Percentiles rank a stretch among this genome's conserved stretches.
phyloP scores from a whole-genome alignment of 92 coral and sea anemone species.

The Phenganax subtilis region DNA sequence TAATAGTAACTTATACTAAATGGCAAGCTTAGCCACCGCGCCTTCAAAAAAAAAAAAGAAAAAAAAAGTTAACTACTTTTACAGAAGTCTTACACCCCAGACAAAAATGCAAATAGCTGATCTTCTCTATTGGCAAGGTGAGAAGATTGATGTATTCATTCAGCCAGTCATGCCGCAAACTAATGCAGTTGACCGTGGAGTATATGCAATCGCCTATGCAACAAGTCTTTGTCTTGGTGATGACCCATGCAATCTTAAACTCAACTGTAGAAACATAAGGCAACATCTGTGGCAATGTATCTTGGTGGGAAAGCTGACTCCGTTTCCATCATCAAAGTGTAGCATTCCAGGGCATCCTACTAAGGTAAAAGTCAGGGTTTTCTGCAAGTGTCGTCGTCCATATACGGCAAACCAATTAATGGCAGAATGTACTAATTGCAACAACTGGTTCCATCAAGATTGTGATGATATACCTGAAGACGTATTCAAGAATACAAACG shows the following conservation, averaged over 20 bases:
- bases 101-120: slow-evolving; percentile 36
- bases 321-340: slow-evolving; percentile 25
- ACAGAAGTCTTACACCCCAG: slow-evolving; percentile 23
- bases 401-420: slow-evolving; percentile 36
- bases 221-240: slow-evolving; percentile 37
- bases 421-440: slow-evolving; percentile 47
- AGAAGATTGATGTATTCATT: slow-evolving; percentile 31
- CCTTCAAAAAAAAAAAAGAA: too few species aligned
- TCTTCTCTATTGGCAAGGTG: slow-evolving; percentile 21
- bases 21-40: too few species aligned
- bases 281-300: slow-evolving; percentile 38
- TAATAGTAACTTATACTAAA: too few species aligned
- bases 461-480: slow-evolving; percentile 46
- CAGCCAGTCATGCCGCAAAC: slow-evolving; percentile 34
- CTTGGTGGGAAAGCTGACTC: not conserved
- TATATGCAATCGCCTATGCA: slow-evolving; percentile 38
- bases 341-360: not conserved
- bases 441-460: slow-evolving; percentile 41
- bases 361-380: slow-evolving; percentile 34
- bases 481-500: slow-evolving; percentile 27
- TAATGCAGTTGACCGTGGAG: slow-evolving; percentile 47
- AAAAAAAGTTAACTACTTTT: too few species aligned
- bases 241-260: slow-evolving; percentile 34
- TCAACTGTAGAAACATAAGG: slow-evolving; percentile 27
- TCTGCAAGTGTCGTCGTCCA: slow-evolving; percentile 42